Conservation (phyloP, 2,888 invertebrate genomes). For the Teinopalpus imperialis region DNA sequence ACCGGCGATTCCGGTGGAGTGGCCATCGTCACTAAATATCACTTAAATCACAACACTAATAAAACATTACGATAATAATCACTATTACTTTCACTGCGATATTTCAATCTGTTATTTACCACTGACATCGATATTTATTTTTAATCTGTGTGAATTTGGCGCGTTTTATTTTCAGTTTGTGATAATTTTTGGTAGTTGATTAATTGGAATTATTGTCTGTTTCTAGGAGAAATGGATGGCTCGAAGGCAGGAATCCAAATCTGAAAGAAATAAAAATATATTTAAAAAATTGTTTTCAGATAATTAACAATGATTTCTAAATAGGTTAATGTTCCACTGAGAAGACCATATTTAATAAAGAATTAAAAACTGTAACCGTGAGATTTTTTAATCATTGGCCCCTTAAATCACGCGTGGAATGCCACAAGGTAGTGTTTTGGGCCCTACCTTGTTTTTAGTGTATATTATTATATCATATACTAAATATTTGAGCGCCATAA, state of each 20-base stretch:
- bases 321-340: too few relatives aligned
- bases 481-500: too few relatives aligned
- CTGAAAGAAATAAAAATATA: constrained; percentile 41
- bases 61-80: constrained; percentile 12
- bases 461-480: too few relatives aligned
- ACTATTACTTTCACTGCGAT: constrained; percentile 19
- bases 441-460: too few relatives aligned
- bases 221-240: constrained; percentile 40
- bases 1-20: constrained; percentile 93
- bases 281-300: neutral
- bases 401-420: too few relatives aligned
- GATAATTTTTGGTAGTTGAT: constrained; percentile 4
- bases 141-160: constrained; percentile 24
- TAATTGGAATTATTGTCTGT: neutral
- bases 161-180: constrained; percentile 22
- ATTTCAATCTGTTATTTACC: constrained; percentile 25
- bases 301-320: too few relatives aligned
- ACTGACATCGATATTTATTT: constrained; percentile 26
- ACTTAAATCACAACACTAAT: constrained; percentile 9
- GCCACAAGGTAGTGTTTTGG: too few relatives aligned
- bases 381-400: too few relatives aligned
- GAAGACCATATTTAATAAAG: too few relatives aligned
- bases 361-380: too few relatives aligned
- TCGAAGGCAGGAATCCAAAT: constrained; percentile 44
- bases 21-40: constrained; percentile 82